Evolutionary conservation across 2,113 vertebrate genomes (phyloP).

Genomic region (Eonycteris spelaea): DNA sequence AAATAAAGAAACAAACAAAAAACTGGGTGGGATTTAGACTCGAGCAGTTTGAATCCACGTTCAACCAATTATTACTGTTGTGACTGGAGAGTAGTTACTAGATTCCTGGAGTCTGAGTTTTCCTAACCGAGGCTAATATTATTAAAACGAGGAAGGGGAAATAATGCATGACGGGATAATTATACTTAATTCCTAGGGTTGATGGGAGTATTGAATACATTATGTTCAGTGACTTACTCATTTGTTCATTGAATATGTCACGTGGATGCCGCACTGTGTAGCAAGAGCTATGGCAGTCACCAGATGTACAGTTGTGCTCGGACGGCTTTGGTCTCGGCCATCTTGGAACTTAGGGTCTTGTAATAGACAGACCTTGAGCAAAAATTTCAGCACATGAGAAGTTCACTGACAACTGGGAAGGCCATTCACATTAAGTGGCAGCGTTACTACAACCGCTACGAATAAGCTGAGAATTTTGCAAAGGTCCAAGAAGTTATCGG

Average conservation of each 20-base stretch:
- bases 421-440: neutral
- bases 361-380: neutral
- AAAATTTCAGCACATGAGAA: neutral
- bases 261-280: neutral
- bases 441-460: neutral
- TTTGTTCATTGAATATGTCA: neutral
- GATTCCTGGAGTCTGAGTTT: neutral
- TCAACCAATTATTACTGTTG: neutral
- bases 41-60: neutral
- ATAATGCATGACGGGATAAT: neutral
- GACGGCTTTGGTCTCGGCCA: too few relatives aligned
- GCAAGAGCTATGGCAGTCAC: neutral
- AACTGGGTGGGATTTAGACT: neutral
- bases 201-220: neutral
- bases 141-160: neutral
- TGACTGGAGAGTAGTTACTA: neutral
- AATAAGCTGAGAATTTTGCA: neutral
- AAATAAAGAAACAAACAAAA: neutral
- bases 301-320: neutral
- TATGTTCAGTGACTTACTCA: neutral
- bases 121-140: neutral
- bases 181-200: neutral
- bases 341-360: neutral
- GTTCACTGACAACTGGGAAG: neutral
- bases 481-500: neutral